Evolutionary conservation across 2,113 vertebrate genomes (phyloP), one percentile per base, ranked within the genome.

Genomic region (Notothenia coriiceps): DNA sequence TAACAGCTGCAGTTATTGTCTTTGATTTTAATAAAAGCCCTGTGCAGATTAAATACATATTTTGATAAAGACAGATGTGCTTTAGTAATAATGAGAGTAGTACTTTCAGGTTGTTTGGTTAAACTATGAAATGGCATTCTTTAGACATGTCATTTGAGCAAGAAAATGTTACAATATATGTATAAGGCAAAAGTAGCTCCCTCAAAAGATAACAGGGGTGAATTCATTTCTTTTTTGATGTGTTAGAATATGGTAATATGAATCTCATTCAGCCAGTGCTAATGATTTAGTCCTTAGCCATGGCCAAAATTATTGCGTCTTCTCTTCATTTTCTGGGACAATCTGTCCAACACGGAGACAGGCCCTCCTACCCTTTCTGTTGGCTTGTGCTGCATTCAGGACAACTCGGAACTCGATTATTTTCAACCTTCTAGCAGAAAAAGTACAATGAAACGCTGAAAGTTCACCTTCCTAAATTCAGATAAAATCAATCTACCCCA

Each of bases 321-420:
- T 56, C n/a, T 25, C 43, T 35, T 74, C 5, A 5, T 11, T 49
- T 70, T 68, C n/a, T 40, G 35, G 1, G 47, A 12, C 54, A 66
- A 10, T 46, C 3, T 69, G 20, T 3, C 9, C 46, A 40, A 3
- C 29, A 29, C 29, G 14, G 18, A 67, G 57, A 50, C 12, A 9
- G 55, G 29, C 51, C 46, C 25, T 43, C 5, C 20, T 67, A 20
- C n/a, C 17, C 25, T 70, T 72, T 69, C 73, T 55, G n/a, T 65
- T 74, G 25, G 40, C 13, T 29, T 13, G 13, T 5, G 15, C 8
- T n/a, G 35, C 35, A 40, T 40, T 6, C 35, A 40, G 35, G 35
- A 40, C 29, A 29, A 29, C 29, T 29, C 29, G 3, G 29, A 29
- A 29, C 29, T 29, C 29, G 29, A 40, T 40, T 40, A 40, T 40